Conservation (phyloP, 1,140 invertebrate species). For the Campoletis sonorensis region DNA sequence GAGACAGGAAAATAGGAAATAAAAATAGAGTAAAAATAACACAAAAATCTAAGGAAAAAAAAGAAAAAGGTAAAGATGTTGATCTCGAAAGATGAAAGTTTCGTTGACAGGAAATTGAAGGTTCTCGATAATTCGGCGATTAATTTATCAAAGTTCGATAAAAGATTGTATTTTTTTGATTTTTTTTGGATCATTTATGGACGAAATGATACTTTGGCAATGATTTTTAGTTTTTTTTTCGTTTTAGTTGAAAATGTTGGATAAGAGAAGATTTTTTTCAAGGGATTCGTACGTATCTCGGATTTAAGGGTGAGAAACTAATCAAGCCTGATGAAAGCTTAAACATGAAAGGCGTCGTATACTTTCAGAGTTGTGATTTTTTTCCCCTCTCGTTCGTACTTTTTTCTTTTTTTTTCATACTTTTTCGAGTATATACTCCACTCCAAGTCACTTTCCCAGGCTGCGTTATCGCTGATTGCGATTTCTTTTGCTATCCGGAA, state of each 20-base stretch:
- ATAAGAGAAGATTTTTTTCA: too few species aligned
- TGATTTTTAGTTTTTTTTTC: too few species aligned
- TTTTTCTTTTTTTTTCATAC: slow-evolving; percentile 1
- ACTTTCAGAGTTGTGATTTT: slow-evolving; percentile 2
- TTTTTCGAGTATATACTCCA: slow-evolving; percentile 24
- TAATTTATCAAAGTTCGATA: too few species aligned
- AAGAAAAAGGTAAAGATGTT: not conserved
- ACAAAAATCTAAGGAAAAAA: not conserved
- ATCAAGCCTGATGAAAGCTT: slow-evolving; percentile 61
- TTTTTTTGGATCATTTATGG: too few species aligned
- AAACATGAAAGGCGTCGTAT: slow-evolving; percentile 51
- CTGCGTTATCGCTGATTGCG: slow-evolving; percentile 48
- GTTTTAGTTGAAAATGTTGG: too few species aligned
- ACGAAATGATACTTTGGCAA: too few species aligned
- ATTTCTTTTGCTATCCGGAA: slow-evolving; percentile 31
- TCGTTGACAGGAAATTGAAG: too few species aligned
- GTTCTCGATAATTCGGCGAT: too few species aligned
- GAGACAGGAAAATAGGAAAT: slow-evolving; percentile 33
- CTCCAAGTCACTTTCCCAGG: slow-evolving; percentile 31
- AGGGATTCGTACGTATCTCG: too few species aligned
- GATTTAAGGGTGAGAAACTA: slow-evolving; percentile 45
- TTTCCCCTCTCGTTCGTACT: slow-evolving; percentile 16
- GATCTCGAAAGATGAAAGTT: too few species aligned
- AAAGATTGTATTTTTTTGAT: too few species aligned
- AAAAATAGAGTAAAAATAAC: slow-evolving; percentile 16